These are phyloP conservation scores for Drosophila santomea DNA, from an alignment of 1,140 invertebrate genomes.

Conservation along the genomic window DNA sequence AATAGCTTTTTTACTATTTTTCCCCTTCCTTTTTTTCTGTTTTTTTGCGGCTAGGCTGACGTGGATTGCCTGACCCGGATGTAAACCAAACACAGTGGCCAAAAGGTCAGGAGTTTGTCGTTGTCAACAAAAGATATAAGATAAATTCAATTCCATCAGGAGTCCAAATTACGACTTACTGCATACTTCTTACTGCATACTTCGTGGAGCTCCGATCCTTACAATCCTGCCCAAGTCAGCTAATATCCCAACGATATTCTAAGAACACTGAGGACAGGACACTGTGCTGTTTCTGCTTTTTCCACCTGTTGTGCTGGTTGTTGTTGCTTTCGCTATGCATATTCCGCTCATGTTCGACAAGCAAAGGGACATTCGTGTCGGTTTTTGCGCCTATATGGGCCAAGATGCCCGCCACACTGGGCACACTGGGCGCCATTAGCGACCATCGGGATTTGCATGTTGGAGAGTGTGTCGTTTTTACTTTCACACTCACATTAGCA, in stretches of 20 bases:
- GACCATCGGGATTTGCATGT: slow-evolving; percentile 40
- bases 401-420: slow-evolving; percentile 27
- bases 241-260: too few species aligned
- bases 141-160: too few species aligned
- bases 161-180: too few species aligned
- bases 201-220: too few species aligned
- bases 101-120: too few species aligned
- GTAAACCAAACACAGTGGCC: slow-evolving; percentile 16
- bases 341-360: slow-evolving; percentile 72
- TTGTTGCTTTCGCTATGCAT: slow-evolving; percentile 50
- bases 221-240: too few species aligned
- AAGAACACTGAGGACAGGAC: background rate
- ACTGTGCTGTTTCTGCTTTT: slow-evolving; percentile 34
- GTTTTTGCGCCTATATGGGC: slow-evolving; percentile 35
- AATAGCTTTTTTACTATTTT: background rate
- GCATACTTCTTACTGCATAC: too few species aligned
- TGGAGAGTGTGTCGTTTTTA: slow-evolving; percentile 40
- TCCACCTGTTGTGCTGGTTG: slow-evolving; percentile 66
- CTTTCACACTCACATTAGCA: slow-evolving; percentile 62
- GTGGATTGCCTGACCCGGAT: slow-evolving; percentile 59
- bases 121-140: background rate
- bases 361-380: slow-evolving; percentile 71
- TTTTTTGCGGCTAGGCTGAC: slow-evolving; percentile 44
- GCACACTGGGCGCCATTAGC: slow-evolving; percentile 48
- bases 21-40: slow-evolving; percentile 1